Percentiles rank a stretch among this genome's conserved stretches.
phyloP scores from a whole-genome alignment of 2,888 invertebrate genomes.

The Morpho deidamia region DNA sequence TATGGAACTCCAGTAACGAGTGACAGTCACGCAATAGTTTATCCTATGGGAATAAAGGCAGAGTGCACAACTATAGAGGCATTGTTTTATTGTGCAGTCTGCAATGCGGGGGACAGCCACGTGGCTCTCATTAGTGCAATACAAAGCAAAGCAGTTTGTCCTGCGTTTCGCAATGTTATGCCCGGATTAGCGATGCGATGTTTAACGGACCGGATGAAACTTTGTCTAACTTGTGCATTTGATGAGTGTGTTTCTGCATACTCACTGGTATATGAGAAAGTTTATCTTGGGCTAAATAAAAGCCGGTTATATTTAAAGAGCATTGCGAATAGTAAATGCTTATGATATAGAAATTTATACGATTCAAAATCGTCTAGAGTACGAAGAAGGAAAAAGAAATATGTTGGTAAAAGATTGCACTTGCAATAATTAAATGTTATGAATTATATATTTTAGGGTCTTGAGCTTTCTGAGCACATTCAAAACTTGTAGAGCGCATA shows the following conservation, averaged over 20 bases:
- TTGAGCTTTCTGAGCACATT: too few species aligned
- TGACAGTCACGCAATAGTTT: conserved; percentile 66
- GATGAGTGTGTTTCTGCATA: conserved; percentile 12
- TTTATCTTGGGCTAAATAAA: not conserved
- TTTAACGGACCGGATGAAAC: conserved; percentile 62
- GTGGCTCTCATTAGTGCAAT: conserved; percentile 74
- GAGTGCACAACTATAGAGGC: conserved; percentile 61
- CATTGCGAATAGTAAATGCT: not conserved
- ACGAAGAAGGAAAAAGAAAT: too few species aligned
- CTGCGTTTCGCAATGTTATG: conserved; percentile 71
- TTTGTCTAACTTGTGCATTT: conserved; percentile 44
- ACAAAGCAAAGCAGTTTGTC: conserved; percentile 74
- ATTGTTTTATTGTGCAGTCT: conserved; percentile 77
- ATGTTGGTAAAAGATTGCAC: too few species aligned
- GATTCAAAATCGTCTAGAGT: not conserved
- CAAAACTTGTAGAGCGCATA: too few species aligned
- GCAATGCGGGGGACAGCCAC: conserved; percentile 76
- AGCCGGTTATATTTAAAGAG: conserved; percentile 5
- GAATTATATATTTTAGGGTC: too few species aligned
- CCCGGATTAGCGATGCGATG: conserved; percentile 63
- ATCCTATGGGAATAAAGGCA: conserved; percentile 69
- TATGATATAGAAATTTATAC: not conserved
- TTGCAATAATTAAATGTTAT: too few species aligned
- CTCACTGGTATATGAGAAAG: conserved; percentile 6
- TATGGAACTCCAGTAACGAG: conserved; percentile 57